Evolutionary conservation across 2,797 vertebrate genomes (phyloP), one percentile per base, ranked within the genome.

Genomic region (Peromyscus eremicus): DNA sequence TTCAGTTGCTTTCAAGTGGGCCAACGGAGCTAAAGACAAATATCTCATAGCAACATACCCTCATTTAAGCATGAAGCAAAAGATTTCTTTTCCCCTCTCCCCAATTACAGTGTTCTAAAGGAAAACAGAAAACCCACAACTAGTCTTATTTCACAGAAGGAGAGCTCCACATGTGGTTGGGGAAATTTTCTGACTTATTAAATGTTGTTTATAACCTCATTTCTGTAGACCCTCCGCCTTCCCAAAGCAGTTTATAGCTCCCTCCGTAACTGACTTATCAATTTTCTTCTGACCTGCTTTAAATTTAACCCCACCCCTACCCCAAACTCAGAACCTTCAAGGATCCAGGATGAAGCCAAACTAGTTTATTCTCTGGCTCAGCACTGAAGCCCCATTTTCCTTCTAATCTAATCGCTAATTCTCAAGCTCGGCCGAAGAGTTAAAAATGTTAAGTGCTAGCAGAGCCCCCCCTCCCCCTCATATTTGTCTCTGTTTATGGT

Each of bases 401-500:
- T 94, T 98, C 97, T 98, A 98, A 98, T 99, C 98, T 98, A 99
- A 99, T 98, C 98, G 0, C 98, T 98, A 98, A 98, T 99, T 98
- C 98, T 96, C 98, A 97, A 96, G 93, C 98, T 98, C 97, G 98
- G 98, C 98, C 98, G 98, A 98, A 98, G 97, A 98, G 98, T 99
- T 99, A 98, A 98, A 99, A 99, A 99, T 97, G 98, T 98, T 98
- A 99, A 99, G 98, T 98, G 98, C 98, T 97, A 98, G 97, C 98
- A 97, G 88, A 98, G 98, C 98, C 98, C 99, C 98, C 97, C 94
- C 98, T 98, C 98, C 98, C 98, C 98, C 98, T 98, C 98, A 64
- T 98, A 98, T 98, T 98, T 98, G 98, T 98, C 98, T 98, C 98
- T 99, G 99, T 99, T 99, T 99, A 98, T 98, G 98, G 98, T 99